phyloP scores from a whole-genome alignment of 2,888 invertebrate genomes.

The Imbricaverruca yamaguchii region DNA sequence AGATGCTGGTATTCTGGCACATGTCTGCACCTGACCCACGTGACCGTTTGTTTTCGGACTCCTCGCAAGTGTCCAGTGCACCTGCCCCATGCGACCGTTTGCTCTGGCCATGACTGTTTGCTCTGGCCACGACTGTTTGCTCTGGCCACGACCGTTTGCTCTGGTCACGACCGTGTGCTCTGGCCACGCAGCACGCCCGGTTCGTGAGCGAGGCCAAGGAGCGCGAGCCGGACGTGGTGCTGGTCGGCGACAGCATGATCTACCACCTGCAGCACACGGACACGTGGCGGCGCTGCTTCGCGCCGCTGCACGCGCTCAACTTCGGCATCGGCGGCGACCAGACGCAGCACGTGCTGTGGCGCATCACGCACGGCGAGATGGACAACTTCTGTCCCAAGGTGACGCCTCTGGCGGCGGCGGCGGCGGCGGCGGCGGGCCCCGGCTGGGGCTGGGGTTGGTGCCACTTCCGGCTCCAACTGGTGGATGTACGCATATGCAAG shows the following conservation, averaged over 20 bases:
- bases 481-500: too few relatives aligned
- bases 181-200: conserved; percentile 61
- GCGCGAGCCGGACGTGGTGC: conserved; percentile 85
- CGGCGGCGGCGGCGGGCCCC: conserved; percentile 49
- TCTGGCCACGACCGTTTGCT: too few relatives aligned
- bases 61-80: too few relatives aligned
- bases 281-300: conserved; percentile 84
- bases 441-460: too few relatives aligned
- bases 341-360: conserved; percentile 83
- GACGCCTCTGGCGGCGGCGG: conserved; percentile 62
- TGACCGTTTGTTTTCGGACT: too few relatives aligned
- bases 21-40: too few relatives aligned
- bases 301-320: conserved; percentile 82
- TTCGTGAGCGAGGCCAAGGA: conserved; percentile 77
- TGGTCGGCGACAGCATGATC: conserved; percentile 81
- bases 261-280: conserved; percentile 73
- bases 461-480: too few relatives aligned
- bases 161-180: too few relatives aligned
- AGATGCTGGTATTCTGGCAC: too few relatives aligned
- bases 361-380: conserved; percentile 79
- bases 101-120: too few relatives aligned
- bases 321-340: conserved; percentile 82
- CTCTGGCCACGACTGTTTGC: too few relatives aligned
- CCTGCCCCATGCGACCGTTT: too few relatives aligned
- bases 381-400: conserved; percentile 84